Evolutionary conservation across 2,797 vertebrate species (phyloP).

Genomic region (Chrysocyon brachyurus): DNA sequence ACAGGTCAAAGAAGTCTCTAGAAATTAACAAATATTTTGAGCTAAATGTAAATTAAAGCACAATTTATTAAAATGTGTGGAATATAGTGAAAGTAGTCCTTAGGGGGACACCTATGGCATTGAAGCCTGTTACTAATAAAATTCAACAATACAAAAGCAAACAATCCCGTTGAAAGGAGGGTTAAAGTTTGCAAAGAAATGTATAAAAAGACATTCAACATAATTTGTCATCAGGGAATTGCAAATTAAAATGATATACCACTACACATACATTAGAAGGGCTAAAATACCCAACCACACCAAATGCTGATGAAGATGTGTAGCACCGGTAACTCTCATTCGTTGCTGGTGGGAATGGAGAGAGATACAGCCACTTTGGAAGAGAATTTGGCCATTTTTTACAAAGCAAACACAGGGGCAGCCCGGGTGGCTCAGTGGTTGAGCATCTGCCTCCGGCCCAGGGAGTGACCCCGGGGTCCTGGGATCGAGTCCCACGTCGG

Average conservation of each 20-base stretch:
- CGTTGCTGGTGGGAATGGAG: background rate
- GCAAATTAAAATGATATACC: background rate
- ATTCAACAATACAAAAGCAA: background rate
- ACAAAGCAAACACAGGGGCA: background rate
- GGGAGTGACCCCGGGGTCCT: too few species aligned
- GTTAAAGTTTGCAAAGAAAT: background rate
- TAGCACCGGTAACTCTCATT: background rate
- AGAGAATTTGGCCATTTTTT: background rate
- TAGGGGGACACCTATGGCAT: background rate
- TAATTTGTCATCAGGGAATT: background rate
- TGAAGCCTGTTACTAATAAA: background rate
- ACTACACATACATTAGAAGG: background rate
- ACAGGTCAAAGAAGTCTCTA: background rate
- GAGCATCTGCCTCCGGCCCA: too few species aligned
- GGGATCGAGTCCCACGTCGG: too few species aligned
- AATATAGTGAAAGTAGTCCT: background rate
- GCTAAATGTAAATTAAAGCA: slow-evolving; percentile 4
- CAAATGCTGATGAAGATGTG: background rate
- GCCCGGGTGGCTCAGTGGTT: too few species aligned
- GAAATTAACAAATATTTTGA: slow-evolving; percentile 10
- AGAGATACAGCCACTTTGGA: background rate
- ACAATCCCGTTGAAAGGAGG: background rate
- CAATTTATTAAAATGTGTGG: background rate
- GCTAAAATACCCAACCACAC: background rate
- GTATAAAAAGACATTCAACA: background rate